Evolutionary conservation across 2,888 invertebrate genomes (phyloP).

Genomic region (Ormyrus thymus): DNA sequence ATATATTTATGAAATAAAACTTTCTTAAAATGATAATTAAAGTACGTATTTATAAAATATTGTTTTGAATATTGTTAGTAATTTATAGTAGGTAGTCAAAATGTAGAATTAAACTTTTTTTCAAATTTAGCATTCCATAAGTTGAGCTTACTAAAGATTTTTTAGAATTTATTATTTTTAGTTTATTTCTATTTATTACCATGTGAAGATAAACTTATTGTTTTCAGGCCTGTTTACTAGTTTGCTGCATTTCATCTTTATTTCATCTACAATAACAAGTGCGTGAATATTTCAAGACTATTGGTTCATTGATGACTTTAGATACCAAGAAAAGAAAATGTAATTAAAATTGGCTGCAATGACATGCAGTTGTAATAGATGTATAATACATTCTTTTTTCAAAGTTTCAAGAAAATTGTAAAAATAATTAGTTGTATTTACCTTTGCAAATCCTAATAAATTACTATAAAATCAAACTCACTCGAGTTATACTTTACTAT

Average conservation of each 20-base stretch:
- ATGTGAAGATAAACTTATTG: constrained; percentile 14
- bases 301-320: constrained; percentile 26
- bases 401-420: constrained; percentile 32
- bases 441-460: constrained; percentile 23
- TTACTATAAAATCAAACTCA: no score
- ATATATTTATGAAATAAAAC: neutral
- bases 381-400: constrained; percentile 50
- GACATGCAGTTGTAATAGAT: constrained; percentile 45
- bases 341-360: constrained; percentile 36
- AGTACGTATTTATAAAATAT: no score
- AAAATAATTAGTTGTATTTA: constrained; percentile 41
- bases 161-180: neutral
- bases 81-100: no score
- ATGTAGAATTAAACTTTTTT: no score
- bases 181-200: neutral
- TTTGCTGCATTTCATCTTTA: constrained; percentile 37
- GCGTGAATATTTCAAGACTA: constrained; percentile 17
- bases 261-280: constrained; percentile 16
- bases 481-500: no score
- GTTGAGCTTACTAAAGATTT: neutral
- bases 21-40: neutral
- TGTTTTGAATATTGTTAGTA: no score
- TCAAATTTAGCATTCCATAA: neutral
- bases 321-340: constrained; percentile 24
- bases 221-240: constrained; percentile 40